These are phyloP conservation scores for Mercenaria mercenaria DNA, from an alignment of 1,140 invertebrate genomes.

Conservation along the genomic window DNA sequence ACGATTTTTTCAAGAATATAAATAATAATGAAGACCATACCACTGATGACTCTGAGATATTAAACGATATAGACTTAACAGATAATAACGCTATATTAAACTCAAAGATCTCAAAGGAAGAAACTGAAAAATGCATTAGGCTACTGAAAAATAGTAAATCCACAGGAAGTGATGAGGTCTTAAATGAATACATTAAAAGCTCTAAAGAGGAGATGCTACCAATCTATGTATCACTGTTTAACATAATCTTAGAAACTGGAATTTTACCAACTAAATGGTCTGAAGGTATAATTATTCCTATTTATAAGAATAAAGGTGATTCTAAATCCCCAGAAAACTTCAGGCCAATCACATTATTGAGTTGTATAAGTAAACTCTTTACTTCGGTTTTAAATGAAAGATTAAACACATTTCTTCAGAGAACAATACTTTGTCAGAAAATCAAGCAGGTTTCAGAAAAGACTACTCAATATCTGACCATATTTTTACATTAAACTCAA, in stretches of 20 bases:
- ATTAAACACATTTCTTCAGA: background rate
- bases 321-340: background rate
- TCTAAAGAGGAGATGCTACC: background rate
- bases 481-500: no score
- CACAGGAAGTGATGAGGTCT: background rate
- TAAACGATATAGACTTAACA: no score
- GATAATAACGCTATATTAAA: no score
- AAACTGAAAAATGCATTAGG: background rate
- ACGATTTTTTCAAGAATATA: no score
- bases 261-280: background rate
- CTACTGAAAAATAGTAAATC: background rate
- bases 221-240: background rate
- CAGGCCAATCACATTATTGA: slow-evolving; percentile 13
- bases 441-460: background rate
- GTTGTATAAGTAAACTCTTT: slow-evolving; percentile 2
- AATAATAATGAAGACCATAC: no score
- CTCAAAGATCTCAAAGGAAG: background rate
- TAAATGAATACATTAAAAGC: slow-evolving; percentile 34
- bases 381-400: background rate
- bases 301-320: slow-evolving; percentile 18
- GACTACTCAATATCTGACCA: no score
- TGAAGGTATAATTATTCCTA: slow-evolving; percentile 10
- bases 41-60: no score
- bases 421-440: background rate
- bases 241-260: slow-evolving; percentile 13